Base-by-base conservation (phyloP, 2,888 invertebrate genomes). In the Nineta flava region DNA sequence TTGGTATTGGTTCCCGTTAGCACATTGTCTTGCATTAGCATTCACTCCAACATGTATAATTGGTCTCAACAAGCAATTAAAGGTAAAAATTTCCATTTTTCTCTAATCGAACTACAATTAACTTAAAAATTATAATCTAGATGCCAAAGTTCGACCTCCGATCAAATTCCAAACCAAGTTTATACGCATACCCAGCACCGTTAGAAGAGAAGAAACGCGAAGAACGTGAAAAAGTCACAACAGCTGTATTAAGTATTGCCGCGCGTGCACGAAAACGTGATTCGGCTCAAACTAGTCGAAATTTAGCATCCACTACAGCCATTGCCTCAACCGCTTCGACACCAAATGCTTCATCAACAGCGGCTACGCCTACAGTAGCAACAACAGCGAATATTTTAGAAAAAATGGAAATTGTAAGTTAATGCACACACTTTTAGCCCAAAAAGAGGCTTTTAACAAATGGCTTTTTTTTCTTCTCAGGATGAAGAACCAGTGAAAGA, bases 1-100 rank as follows among this genome's bases (percentile, higher is more conserved):
- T 67, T 99, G 99, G 99, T 99, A 96, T 69, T 99, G 99, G 99
- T 99, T 95, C 78, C 97, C 99, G 0, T 72, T 99, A 56, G 87
- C 94, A 1, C 94, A 96, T 65, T 96, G 96, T 60, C 73, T 99
- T 50, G 91, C 94, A 1, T 71, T 99, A 53, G 92, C 97, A 5
- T 97, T 99, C 65, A 90, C 91, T 1, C 97, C 99, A 2, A 96
- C 97, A 2, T 92, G 91, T 60, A 68, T 99, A 34, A 93, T 99
- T 62, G 93, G 86, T 1, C 78, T 99, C 15, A 99, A 99, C 65
- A 81, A 86, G 0, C 88, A 95, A 59, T 74, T 99, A 10, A 81
- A 83, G 68, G 75, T 75, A 62, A 56, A 51, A 51, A 9, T 15
- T 46, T 19, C n/a, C n/a, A n/a, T n/a, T n/a, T n/a, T n/a, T n/a